These are phyloP conservation scores for Thyatira batis DNA, from an alignment of 2,888 invertebrate species.

Conservation along the genomic window DNA sequence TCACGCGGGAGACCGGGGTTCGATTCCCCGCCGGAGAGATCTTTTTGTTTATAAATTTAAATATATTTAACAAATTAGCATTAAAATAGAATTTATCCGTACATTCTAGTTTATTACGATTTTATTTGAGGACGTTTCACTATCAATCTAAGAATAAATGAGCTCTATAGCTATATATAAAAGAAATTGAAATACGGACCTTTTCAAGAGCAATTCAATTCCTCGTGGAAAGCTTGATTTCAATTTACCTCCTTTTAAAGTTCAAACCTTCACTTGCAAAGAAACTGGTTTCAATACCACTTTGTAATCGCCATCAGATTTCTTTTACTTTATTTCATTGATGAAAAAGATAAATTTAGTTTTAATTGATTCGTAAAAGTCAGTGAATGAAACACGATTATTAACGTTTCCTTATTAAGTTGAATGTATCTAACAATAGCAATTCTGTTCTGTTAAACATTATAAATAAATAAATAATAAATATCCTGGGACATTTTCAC, in stretches of 20 bases:
- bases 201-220: slow-evolving; percentile 20
- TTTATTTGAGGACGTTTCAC: too few species aligned
- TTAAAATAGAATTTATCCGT: too few species aligned
- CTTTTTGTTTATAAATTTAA: too few species aligned
- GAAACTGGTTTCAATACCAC: slow-evolving; percentile 14
- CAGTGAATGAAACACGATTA: too few species aligned
- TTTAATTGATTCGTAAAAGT: not conserved
- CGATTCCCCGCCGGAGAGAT: slow-evolving; percentile 77
- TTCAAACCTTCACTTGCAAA: slow-evolving; percentile 37
- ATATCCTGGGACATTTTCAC: too few species aligned
- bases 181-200: slow-evolving; percentile 15
- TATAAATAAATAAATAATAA: too few species aligned
- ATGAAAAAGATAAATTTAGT: not conserved
- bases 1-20: slow-evolving; percentile 81
- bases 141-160: too few species aligned
- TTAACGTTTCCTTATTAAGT: too few species aligned
- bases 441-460: too few species aligned
- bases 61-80: too few species aligned
- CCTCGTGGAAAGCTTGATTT: slow-evolving; percentile 26
- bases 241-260: slow-evolving; percentile 45
- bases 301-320: slow-evolving; percentile 16
- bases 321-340: slow-evolving; percentile 14
- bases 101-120: not conserved
- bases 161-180: not conserved
- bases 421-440: too few species aligned